Evolutionary conservation across 2,113 vertebrate genomes (phyloP), one percentile per base, ranked within the genome.

Genomic region (Phocoena sinus): DNA sequence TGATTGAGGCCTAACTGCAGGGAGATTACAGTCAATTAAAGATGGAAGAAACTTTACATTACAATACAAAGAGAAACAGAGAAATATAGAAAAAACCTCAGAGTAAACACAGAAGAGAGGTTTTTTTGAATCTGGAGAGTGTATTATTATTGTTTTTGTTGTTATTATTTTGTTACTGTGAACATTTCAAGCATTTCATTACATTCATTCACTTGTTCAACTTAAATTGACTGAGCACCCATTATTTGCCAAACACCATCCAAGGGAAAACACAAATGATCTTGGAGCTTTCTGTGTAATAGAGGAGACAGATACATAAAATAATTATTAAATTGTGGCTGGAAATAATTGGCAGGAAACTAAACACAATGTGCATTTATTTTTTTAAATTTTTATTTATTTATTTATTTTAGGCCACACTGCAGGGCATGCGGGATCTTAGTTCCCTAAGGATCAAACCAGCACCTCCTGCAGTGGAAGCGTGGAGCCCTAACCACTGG

Each of bases 111-210:
- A 92, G 15, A 85, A 56, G 28, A 91, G 23, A 74, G 6, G 26
- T 87, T 70, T 92, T 41, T 93, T 92, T 81, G 53, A 21, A 92
- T 65, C 65, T 85, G 41, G 38, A 77, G 79, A 89, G 17, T 33
- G 25, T 91, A 26, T 89, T 65, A 50, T 70, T 60, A 56, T 44
- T 67, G 10, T 5, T 60, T 33, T 50, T 63, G n/a, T 26, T 65
- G 14, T 60, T 68, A 62, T 81, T 91, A 63, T 76, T 87, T 65
- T 70, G 25, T 56, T 81, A 47, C 50, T 33, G 38, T 25, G n/a
- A 91, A 77, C 60, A 77, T 91, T 77, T 87, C 31, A 86, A 76
- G 70, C 83, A 44, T 91, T 94, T 93, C 67, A 38, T 41, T 84
- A 58, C 94, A 84, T 84, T 77, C 20, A 77, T 71, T 95, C 26